Conservation (phyloP, 2,113 vertebrate genomes). For the Chaetodon auriga region DNA sequence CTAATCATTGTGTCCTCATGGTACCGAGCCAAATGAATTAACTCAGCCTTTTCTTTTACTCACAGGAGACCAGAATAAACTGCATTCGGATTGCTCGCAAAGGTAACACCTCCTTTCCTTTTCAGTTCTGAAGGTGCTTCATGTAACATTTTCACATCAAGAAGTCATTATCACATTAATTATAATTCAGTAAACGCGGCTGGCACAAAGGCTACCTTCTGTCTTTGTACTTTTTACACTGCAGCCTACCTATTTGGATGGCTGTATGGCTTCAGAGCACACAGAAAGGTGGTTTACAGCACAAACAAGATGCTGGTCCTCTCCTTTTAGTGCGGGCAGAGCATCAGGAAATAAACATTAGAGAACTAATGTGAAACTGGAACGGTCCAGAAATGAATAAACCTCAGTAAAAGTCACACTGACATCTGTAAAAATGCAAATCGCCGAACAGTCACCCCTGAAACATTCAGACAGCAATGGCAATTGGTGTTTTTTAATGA, state of each 20-base stretch:
- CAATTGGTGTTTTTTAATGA: too few species aligned
- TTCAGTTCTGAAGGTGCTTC: conserved; percentile 2
- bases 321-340: background rate
- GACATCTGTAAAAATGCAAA: background rate
- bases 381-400: background rate
- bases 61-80: conserved; percentile 93
- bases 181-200: background rate
- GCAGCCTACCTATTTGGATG: background rate
- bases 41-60: conserved; percentile 29
- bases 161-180: background rate
- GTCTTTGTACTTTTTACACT: background rate
- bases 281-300: background rate
- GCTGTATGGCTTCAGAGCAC: background rate
- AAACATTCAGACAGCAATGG: background rate
- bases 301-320: background rate
- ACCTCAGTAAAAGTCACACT: background rate
- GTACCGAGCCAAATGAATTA: conserved; percentile 22
- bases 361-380: background rate
- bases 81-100: conserved; percentile 95
- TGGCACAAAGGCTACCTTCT: background rate
- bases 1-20: conserved; percentile 11
- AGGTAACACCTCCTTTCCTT: conserved; percentile 84
- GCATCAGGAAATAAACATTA: background rate
- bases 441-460: background rate
- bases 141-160: conserved; percentile 1